Percentiles rank a stretch among this genome's conserved stretches.
Conservation (phyloP, 2,888 invertebrate species). For the Autographa gamma region DNA sequence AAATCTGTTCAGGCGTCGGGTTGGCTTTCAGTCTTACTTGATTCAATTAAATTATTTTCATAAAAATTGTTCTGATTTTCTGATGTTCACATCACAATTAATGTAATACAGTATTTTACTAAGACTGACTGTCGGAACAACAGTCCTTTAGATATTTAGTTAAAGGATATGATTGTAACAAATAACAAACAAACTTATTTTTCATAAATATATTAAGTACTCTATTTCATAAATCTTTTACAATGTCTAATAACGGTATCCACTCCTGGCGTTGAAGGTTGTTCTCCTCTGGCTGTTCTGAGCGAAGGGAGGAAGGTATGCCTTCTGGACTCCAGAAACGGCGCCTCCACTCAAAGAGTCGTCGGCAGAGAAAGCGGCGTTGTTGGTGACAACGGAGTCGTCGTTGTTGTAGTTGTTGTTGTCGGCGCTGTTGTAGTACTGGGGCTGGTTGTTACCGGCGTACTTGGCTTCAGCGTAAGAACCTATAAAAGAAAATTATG, state of each 20-base stretch:
- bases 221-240: not conserved
- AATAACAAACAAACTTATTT: not conserved
- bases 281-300: constrained; percentile 40
- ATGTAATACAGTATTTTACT: not conserved
- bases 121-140: not conserved
- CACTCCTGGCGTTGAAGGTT: constrained; percentile 34
- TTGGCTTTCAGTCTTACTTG: no score
- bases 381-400: constrained; percentile 73
- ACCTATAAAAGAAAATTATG: constrained; percentile 64
- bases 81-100: no score
- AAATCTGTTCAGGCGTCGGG: no score
- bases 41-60: no score
- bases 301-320: constrained; percentile 71
- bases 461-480: constrained; percentile 79
- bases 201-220: not conserved
- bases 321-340: constrained; percentile 57
- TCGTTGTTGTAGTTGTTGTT: constrained; percentile 61
- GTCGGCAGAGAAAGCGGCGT: constrained; percentile 63
- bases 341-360: constrained; percentile 20
- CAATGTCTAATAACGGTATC: constrained; percentile 6
- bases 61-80: no score
- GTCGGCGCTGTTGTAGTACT: constrained; percentile 39
- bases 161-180: not conserved
- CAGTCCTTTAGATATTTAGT: not conserved
- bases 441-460: constrained; percentile 42